Evolutionary conservation across 2,888 invertebrate genomes (phyloP).

Genomic region (Chrysotoxum bicinctum): DNA sequence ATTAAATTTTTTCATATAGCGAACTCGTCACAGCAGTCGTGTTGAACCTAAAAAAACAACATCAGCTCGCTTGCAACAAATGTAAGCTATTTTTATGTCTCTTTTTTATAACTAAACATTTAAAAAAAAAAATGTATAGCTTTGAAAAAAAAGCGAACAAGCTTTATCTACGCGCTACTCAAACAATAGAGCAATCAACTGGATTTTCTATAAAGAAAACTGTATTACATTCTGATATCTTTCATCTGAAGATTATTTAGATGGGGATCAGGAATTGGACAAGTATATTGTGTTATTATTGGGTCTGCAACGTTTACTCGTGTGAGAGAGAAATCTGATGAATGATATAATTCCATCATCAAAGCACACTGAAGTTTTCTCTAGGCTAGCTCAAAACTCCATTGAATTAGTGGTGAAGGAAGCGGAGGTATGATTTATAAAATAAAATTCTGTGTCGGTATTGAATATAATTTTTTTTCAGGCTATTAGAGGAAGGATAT

Average conservation of each 20-base stretch:
- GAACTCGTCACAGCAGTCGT: constrained; percentile 83
- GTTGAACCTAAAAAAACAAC: constrained; percentile 90
- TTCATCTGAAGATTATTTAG: constrained; percentile 79
- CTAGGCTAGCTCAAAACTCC: constrained; percentile 91
- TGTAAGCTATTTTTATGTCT: constrained; percentile 82
- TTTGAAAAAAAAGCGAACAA: constrained; percentile 92
- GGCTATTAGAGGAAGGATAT: constrained; percentile 86
- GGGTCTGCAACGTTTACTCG: constrained; percentile 91
- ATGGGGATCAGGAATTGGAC: constrained; percentile 91
- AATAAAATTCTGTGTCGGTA: background rate
- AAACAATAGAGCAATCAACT: constrained; percentile 91
- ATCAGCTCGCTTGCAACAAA: constrained; percentile 91
- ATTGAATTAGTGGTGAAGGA: constrained; percentile 92
- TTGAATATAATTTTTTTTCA: background rate
- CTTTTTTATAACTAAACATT: background rate
- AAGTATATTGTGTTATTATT: constrained; percentile 91
- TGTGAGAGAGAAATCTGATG: constrained; percentile 92
- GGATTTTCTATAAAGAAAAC: constrained; percentile 87
- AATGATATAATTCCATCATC: constrained; percentile 91
- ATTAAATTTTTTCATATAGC: constrained; percentile 75
- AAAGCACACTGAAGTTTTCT: constrained; percentile 91
- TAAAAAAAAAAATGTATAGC: constrained; percentile 78
- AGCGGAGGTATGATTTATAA: constrained; percentile 86
- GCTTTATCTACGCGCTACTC: constrained; percentile 91
- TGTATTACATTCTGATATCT: constrained; percentile 79